Evolutionary conservation across 2,797 vertebrate species (phyloP), one percentile per base, ranked within the genome.

Genomic region (Danio kyathit): DNA sequence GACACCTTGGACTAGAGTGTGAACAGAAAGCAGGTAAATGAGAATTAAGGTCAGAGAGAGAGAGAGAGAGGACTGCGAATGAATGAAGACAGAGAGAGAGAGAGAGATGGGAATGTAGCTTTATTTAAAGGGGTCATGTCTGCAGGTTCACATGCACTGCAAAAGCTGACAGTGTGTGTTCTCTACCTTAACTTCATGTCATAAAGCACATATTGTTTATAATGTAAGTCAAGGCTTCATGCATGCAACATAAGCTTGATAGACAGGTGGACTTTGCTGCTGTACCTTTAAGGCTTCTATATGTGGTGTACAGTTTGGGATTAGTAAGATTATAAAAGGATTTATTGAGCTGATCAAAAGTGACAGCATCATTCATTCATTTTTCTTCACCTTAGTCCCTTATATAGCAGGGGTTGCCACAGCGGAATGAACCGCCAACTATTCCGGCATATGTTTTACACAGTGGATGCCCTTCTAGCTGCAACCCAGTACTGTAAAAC

Each of bases 21-120:
- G 60, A 73, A 64, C 70, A 80, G 49, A 72, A 64, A 73, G 69
- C 76, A 79, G 67, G 38, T 61, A 63, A 71, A 54, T 71, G 66
- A 79, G 57, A 70, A 79, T 61, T 54, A 79, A 79, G 76, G 76
- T 71, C 73, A 17, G 64, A 56, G 56, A 57, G 21, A 21, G 11
- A 59, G 21, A 69, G 69, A 10, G 78, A 48, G 40, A 76, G 49
- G 63, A 65, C 51, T 51, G 17, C 57, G 7, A 71, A 56, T 71
- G 51, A 71, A 52, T 12, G 67, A 52, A 41, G 12, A 44, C 7
- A n/a, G 1, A 52, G 14, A 51, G 19, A 51, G 8, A 19, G 16
- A 12, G 14, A 52, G 29, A 44, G 5, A 46, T 59, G n/a, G 11
- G 59, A 43, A 56, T 56, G 11, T 19, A 46, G 70, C 44, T 59